Percentiles rank a stretch among this genome's conserved stretches.
phyloP scores from a whole-genome alignment of 2,797 vertebrate genomes.

The Garrulus glandarius region DNA sequence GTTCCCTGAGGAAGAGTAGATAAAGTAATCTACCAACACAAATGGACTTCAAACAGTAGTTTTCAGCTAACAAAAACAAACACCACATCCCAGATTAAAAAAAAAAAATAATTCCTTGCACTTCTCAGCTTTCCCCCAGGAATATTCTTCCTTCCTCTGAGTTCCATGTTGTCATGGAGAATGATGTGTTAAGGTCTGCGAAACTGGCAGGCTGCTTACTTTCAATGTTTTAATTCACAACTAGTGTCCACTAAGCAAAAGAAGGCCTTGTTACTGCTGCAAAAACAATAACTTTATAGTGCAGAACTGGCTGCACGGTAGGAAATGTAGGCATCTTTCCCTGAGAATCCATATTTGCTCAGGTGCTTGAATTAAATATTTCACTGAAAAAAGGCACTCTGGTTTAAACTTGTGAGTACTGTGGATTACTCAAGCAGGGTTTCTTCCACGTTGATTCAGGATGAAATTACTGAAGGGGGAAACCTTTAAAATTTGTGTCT shows the following conservation, averaged over 20 bases:
- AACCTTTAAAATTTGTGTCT: background rate
- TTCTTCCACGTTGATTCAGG: background rate
- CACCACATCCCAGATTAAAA: background rate
- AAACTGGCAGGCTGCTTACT: conserved; percentile 21
- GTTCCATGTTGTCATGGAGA: conserved; percentile 2
- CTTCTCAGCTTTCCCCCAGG: conserved; percentile 35
- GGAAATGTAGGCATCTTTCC: background rate
- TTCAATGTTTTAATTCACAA: conserved; percentile 22
- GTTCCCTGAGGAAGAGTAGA: conserved; percentile 29
- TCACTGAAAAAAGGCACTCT: background rate
- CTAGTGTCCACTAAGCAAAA: background rate
- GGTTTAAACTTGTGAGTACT: background rate
- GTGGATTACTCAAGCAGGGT: background rate
- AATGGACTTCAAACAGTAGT: conserved; percentile 14
- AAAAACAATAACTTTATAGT: background rate
- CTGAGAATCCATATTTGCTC: background rate
- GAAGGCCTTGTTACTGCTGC: background rate
- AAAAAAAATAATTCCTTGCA: conserved; percentile 18
- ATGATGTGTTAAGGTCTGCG: background rate
- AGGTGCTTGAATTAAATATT: background rate
- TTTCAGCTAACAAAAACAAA: conserved; percentile 17
- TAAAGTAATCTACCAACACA: conserved; percentile 46
- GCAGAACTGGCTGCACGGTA: background rate
- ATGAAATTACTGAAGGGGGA: background rate
- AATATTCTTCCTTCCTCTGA: conserved; percentile 32